A percentile compares a stretch with the other conserved stretches of the same genome.
Evolutionary conservation across 37 sponge, comb jelly and placozoan species (phyloP).

Genomic region (Aplysina aerophoba): DNA sequence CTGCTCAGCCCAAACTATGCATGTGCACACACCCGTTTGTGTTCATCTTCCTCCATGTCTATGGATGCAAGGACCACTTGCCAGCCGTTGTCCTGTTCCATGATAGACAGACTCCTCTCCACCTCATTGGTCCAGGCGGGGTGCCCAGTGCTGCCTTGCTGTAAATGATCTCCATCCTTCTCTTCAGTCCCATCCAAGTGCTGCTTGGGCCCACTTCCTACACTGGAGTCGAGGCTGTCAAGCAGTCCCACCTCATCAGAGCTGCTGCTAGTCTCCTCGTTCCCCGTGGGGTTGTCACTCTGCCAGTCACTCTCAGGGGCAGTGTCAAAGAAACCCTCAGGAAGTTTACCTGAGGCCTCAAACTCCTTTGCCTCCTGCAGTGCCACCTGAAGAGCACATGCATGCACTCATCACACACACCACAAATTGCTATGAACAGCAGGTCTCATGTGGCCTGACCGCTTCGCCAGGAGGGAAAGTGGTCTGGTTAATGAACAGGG

Average conservation of each 20-base stretch:
- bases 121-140: background rate
- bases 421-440: too few species aligned
- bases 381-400: conserved; percentile 54
- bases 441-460: too few species aligned
- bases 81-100: conserved; percentile 36
- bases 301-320: background rate
- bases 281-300: background rate
- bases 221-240: too few species aligned
- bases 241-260: background rate
- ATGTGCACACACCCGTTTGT: background rate
- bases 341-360: conserved; percentile 32
- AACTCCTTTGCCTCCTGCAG: conserved; percentile 48
- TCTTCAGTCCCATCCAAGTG: background rate
- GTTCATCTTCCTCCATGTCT: background rate
- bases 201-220: too few species aligned
- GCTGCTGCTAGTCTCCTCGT: background rate
- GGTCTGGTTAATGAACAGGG: too few species aligned
- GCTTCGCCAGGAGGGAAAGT: too few species aligned
- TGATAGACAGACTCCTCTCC: conserved; percentile 17
- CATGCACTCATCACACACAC: too few species aligned
- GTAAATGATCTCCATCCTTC: too few species aligned
- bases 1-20: background rate
- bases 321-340: conserved; percentile 45
- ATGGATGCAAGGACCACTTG: background rate
- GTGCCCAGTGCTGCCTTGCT: background rate